Evolutionary conservation across 2,113 vertebrate species (phyloP).

Genomic region (Microtus ochrogaster): DNA sequence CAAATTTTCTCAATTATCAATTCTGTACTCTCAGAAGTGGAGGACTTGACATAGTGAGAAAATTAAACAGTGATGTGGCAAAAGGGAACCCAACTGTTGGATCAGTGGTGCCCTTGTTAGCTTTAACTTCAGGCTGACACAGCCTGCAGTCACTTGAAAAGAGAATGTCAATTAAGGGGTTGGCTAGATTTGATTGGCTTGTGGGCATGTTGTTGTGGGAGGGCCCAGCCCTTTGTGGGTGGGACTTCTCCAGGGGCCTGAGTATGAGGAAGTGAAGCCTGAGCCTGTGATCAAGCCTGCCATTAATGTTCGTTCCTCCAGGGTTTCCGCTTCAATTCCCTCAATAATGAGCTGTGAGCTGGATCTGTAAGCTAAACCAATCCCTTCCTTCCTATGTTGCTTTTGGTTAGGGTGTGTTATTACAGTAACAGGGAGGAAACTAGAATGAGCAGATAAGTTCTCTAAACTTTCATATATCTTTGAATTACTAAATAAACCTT

Average conservation of each 20-base stretch:
- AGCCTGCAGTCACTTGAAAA: background rate
- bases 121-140: background rate
- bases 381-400: background rate
- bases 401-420: background rate
- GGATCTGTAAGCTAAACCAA: background rate
- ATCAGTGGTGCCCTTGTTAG: background rate
- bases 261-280: background rate
- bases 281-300: background rate
- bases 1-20: background rate
- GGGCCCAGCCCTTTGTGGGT: background rate
- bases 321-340: too few species aligned
- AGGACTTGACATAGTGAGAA: background rate
- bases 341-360: background rate
- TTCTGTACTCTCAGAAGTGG: background rate
- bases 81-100: background rate
- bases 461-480: constrained; percentile 40
- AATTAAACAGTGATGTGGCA: background rate
- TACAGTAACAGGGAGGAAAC: background rate
- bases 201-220: background rate
- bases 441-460: background rate
- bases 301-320: background rate
- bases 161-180: background rate
- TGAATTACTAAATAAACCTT: constrained; percentile 34
- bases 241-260: background rate
- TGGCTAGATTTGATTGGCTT: background rate